These are phyloP conservation scores for Cyanoderma ruficeps DNA, from an alignment of 2,113 vertebrate genomes.

Conservation along the genomic window DNA sequence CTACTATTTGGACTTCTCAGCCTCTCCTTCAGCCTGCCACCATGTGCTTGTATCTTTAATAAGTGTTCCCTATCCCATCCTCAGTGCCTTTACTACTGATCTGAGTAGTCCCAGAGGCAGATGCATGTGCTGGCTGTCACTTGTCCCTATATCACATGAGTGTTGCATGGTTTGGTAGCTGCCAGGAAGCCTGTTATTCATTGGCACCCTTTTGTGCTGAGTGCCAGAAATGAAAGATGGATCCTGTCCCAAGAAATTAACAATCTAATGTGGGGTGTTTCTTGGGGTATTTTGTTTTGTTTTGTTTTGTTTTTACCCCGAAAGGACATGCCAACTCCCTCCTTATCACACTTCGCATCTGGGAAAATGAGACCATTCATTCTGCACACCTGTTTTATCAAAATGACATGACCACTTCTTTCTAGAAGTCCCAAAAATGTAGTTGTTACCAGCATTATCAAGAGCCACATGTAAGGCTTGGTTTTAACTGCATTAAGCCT, in stretches of 20 bases:
- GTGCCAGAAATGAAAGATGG: background rate
- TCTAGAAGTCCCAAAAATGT: background rate
- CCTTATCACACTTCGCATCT: background rate
- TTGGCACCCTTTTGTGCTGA: background rate
- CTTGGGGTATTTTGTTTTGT: background rate
- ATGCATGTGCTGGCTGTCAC: background rate
- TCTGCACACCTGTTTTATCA: background rate
- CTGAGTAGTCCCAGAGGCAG: background rate
- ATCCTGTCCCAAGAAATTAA: background rate
- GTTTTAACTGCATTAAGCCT: slow-evolving; percentile 2
- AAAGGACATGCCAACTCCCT: background rate
- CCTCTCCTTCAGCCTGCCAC: background rate
- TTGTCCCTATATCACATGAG: background rate
- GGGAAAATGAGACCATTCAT: background rate
- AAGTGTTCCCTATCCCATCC: background rate
- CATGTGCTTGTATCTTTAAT: background rate
- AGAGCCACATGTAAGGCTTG: background rate
- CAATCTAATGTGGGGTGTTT: background rate
- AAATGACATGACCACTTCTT: background rate
- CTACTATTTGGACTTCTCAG: background rate
- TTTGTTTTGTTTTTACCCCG: background rate
- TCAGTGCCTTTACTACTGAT: background rate
- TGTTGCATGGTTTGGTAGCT: background rate
- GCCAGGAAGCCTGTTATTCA: background rate
- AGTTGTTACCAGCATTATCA: background rate